Conservation (phyloP, 2,113 vertebrate species). For the Mohoua ochrocephala region DNA sequence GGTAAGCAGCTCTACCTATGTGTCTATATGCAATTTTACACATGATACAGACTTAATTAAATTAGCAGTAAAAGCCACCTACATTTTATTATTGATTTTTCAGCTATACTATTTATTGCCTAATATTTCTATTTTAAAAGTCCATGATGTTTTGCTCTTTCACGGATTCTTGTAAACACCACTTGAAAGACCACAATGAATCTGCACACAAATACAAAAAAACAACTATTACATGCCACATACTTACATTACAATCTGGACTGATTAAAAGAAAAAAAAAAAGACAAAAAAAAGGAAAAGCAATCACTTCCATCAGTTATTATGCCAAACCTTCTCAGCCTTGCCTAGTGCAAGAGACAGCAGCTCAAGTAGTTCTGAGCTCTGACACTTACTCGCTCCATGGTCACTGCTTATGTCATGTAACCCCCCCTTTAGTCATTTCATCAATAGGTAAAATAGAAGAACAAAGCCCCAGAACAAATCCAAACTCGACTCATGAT, state of each 20-base stretch:
- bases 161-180: not conserved
- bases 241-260: not conserved
- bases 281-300: not conserved
- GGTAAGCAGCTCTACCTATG: constrained; percentile 8
- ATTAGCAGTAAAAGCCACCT: constrained; percentile 54
- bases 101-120: constrained; percentile 54
- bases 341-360: not conserved
- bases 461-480: not conserved
- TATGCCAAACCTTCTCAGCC: not conserved
- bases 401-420: not conserved
- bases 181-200: not conserved
- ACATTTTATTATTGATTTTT: constrained; percentile 66
- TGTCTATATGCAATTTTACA: constrained; percentile 19
- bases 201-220: not conserved
- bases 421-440: not conserved
- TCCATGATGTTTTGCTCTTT: constrained; percentile 20
- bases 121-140: constrained; percentile 51
- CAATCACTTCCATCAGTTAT: not conserved
- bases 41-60: constrained; percentile 54
- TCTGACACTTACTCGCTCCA: not conserved
- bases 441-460: not conserved
- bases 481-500: not conserved
- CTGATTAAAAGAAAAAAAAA: not conserved
- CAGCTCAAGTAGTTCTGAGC: not conserved
- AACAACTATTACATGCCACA: not conserved